These are phyloP conservation scores for Baccha elongata DNA, from an alignment of 2,888 invertebrate species.

Conservation along the genomic window DNA sequence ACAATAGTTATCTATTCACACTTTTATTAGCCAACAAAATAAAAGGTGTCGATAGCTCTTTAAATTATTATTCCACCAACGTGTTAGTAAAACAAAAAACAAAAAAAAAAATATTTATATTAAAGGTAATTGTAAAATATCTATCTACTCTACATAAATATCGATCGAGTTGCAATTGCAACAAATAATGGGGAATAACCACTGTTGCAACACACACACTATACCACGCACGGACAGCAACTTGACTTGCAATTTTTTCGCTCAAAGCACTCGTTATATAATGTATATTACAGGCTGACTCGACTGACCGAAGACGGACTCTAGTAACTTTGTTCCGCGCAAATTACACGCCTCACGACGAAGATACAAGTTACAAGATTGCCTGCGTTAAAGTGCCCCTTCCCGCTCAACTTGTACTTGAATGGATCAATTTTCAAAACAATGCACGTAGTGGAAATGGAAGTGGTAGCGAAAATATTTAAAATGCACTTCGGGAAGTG, in stretches of 20 bases:
- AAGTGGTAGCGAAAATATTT: conserved; percentile 14
- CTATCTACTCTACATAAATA: background rate
- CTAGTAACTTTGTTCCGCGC: conserved; percentile 67
- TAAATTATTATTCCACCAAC: conserved; percentile 49
- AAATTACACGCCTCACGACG: conserved; percentile 48
- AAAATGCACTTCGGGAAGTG: conserved; percentile 65
- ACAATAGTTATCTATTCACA: conserved; percentile 9
- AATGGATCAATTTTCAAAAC: conserved; percentile 22
- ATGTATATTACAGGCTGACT: conserved; percentile 42
- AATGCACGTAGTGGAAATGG: conserved; percentile 32
- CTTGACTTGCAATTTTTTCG: conserved; percentile 61
- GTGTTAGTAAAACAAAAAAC: conserved; percentile 5
- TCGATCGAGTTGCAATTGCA: conserved; percentile 58
- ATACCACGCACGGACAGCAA: conserved; percentile 30
- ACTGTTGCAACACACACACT: conserved; percentile 50
- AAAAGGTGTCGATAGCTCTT: conserved; percentile 45
- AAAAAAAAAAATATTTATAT: conserved; percentile 7
- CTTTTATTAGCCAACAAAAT: conserved; percentile 4
- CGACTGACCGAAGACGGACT: conserved; percentile 52
- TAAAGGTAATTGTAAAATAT: conserved; percentile 1
- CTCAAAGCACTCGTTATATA: conserved; percentile 61
- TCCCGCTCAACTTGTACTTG: conserved; percentile 49
- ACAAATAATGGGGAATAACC: conserved; percentile 47
- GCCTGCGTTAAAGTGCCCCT: conserved; percentile 34
- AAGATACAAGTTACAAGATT: conserved; percentile 26